Base-by-base conservation (phyloP, 2,888 invertebrate species). In the Agrochola macilenta region DNA sequence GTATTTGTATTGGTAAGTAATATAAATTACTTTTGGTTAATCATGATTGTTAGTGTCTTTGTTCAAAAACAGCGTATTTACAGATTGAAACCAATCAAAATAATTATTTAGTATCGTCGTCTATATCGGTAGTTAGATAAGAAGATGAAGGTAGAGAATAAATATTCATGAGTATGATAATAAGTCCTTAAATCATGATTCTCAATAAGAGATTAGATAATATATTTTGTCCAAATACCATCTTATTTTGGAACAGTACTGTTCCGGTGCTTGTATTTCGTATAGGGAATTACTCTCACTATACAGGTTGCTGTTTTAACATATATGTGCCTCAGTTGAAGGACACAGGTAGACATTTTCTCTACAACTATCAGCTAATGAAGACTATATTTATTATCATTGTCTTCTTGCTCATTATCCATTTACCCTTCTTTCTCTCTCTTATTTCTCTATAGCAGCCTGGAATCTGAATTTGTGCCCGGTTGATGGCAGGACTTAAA, bases 1-100 rank as follows among this genome's bases (percentile, higher is more conserved):
- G 97, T 52, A 93, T 94, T 84, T 97, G 97, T 85, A 93, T 97
- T 69, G 97, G 97, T 97, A 89, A 93, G 93, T 90, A 43, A 35
- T 60, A 2, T 52, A 17, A 73, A 65, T 58, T 14, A 20, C 0
- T 63, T n/a, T 57, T 73, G 0, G 0, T 26, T 5, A n/a, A 11
- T 26, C 9, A 39, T 73, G 8, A 61, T 46, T 35, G 5, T 26
- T 23, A 49, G 30, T 23, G 8, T n/a, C 0, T 26, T 30, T 30
- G 5, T 11, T 26, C n/a, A n/a, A 54, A 65, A 63, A 30, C 11
- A 17, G 5, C 35, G 26, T 23, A 14, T 46, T 26, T 39, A 54
- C 7, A 20, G 4, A 79, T 57, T 57, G n/a, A 30, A 69, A 79
- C 17, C 46, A 61, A 52, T 76, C 54, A 20, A 60, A 43, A 14